These are phyloP conservation scores for Kryptopterus vitreolus DNA, from an alignment of 2,797 vertebrate species.

Conservation along the genomic window DNA sequence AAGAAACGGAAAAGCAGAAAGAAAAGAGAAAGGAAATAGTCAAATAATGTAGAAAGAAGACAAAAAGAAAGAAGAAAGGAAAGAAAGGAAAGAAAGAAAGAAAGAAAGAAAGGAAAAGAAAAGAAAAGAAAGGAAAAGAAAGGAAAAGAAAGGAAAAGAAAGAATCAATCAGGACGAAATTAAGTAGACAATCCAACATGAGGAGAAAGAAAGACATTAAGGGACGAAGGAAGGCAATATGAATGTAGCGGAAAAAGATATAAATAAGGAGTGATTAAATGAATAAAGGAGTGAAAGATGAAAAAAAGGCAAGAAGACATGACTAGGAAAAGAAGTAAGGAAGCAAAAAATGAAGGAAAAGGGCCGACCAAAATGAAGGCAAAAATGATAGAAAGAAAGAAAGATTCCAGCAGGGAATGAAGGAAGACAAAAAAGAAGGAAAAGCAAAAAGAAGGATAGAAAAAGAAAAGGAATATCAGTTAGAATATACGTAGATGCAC, in stretches of 20 bases:
- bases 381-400: neutral
- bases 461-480: neutral
- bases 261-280: too few relatives aligned
- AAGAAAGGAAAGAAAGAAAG: neutral
- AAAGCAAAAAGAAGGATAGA: neutral
- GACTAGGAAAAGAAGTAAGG: neutral
- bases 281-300: too few relatives aligned
- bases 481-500: constrained; percentile 29
- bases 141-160: neutral
- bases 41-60: too few relatives aligned
- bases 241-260: too few relatives aligned
- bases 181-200: too few relatives aligned
- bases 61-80: too few relatives aligned
- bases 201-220: neutral
- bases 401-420: neutral
- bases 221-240: too few relatives aligned
- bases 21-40: too few relatives aligned
- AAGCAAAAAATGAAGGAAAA: neutral
- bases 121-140: neutral
- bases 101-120: neutral
- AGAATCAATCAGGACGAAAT: neutral
- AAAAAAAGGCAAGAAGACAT: neutral
- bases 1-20: too few relatives aligned
- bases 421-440: too few relatives aligned
- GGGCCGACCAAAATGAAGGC: neutral